A percentile compares a stretch with the other conserved stretches of the same genome.
Conservation (phyloP, 2,888 invertebrate species). For the Pyrrhosoma nymphula region DNA sequence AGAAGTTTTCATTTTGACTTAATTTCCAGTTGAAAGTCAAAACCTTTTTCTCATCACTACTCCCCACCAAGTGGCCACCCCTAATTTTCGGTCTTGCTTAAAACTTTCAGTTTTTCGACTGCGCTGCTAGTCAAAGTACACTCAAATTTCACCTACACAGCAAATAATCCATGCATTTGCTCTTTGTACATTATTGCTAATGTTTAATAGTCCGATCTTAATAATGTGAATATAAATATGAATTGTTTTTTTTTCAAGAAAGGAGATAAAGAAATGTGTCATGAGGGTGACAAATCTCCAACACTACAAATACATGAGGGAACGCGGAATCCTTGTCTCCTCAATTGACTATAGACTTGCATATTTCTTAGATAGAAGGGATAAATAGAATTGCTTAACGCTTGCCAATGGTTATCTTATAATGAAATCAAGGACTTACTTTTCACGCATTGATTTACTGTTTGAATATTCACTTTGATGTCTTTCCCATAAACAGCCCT, state of each 20-base stretch:
- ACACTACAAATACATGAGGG: not conserved
- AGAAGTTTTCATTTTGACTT: too few relatives aligned
- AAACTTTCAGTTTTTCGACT: not conserved
- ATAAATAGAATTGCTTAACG: not conserved
- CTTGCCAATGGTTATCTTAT: not conserved
- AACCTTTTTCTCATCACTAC: too few relatives aligned
- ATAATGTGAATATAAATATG: too few relatives aligned
- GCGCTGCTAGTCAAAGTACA: not conserved
- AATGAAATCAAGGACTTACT: not conserved
- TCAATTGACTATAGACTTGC: not conserved
- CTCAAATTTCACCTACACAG: too few relatives aligned
- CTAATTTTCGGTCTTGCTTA: not conserved
- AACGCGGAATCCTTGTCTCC: not conserved
- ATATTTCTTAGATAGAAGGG: not conserved
- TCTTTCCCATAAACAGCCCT: slow-evolving; percentile 8
- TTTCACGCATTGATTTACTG: not conserved
- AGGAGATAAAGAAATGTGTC: too few relatives aligned
- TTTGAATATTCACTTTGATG: slow-evolving; percentile 1
- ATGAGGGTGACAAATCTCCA: too few relatives aligned
- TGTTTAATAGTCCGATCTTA: not conserved
- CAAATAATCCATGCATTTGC: too few relatives aligned
- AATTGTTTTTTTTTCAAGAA: too few relatives aligned
- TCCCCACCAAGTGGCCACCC: not conserved
- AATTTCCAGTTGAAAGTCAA: too few relatives aligned
- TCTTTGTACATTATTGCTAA: too few relatives aligned